These are phyloP conservation scores for Scophthalmus maximus DNA, from an alignment of 2,113 vertebrate genomes.

Conservation along the genomic window DNA sequence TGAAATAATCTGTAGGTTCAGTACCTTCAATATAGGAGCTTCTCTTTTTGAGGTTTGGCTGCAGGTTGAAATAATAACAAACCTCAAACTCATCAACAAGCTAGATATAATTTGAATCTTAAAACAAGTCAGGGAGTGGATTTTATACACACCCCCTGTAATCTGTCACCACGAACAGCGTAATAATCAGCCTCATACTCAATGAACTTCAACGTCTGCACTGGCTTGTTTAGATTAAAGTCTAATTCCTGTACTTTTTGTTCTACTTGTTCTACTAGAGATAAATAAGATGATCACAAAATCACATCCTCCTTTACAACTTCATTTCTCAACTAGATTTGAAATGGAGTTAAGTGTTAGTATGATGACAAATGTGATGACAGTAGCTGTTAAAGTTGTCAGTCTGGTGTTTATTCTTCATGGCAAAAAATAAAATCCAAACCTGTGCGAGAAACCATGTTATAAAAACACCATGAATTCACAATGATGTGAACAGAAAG, in stretches of 20 bases:
- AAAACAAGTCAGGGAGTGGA: neutral
- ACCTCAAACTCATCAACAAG: neutral
- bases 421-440: neutral
- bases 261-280: neutral
- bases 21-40: neutral
- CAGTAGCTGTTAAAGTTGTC: slow-evolving; percentile 24
- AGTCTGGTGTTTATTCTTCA: slow-evolving; percentile 2
- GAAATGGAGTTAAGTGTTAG: slow-evolving; percentile 52
- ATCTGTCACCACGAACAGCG: slow-evolving; percentile 2
- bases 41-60: neutral
- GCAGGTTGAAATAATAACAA: neutral
- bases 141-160: neutral
- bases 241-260: neutral
- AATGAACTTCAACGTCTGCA: neutral
- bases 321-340: neutral
- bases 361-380: slow-evolving; percentile 27
- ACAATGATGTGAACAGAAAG: neutral
- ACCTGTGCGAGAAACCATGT: neutral
- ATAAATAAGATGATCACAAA: neutral
- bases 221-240: slow-evolving; percentile 4
- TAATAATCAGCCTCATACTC: neutral
- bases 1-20: neutral
- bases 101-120: neutral
- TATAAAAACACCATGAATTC: neutral
- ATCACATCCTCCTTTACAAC: neutral